phyloP scores from a whole-genome alignment of 2,797 vertebrate genomes.

The Otolemur crassicaudatus region DNA sequence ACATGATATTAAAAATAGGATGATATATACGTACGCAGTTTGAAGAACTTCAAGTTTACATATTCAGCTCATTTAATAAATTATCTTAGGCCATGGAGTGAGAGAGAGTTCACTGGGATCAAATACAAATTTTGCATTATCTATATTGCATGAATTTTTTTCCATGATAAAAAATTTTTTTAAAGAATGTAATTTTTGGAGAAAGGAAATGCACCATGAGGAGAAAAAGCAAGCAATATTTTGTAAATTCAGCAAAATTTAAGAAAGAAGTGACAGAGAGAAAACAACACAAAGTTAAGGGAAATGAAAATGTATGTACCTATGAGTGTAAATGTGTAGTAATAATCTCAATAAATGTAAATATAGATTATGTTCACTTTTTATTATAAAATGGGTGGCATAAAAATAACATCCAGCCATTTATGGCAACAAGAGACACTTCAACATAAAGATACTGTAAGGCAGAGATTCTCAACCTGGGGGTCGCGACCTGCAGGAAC shows the following conservation, averaged over 20 bases:
- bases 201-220: background rate
- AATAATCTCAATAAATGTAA: background rate
- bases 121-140: conserved; percentile 1
- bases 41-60: background rate
- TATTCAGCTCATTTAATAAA: background rate
- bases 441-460: background rate
- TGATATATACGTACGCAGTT: background rate
- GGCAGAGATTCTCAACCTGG: too few relatives aligned
- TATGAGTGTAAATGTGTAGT: background rate
- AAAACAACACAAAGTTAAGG: background rate
- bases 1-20: background rate
- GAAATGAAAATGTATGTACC: background rate
- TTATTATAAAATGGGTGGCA: background rate
- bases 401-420: background rate
- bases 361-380: background rate
- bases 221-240: background rate
- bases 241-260: background rate
- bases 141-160: background rate
- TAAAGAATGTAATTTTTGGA: background rate
- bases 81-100: background rate
- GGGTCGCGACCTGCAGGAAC: too few relatives aligned
- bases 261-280: background rate
- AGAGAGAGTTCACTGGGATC: background rate
- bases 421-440: background rate
- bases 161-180: background rate